These are phyloP conservation scores for Eclectus roratus DNA, from an alignment of 2,113 vertebrate species.

Conservation along the genomic window DNA sequence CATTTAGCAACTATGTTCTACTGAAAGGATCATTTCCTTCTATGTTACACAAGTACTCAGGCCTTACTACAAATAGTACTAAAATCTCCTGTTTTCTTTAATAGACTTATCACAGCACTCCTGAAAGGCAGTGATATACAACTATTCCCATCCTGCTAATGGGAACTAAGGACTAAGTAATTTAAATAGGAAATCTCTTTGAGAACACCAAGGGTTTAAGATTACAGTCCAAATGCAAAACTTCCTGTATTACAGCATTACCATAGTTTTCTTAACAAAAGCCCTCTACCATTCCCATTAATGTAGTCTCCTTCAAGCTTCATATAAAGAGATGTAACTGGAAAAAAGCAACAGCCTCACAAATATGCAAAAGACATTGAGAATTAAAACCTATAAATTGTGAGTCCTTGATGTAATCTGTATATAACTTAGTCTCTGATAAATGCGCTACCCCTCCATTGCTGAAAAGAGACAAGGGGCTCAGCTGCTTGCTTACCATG, in stretches of 20 bases:
- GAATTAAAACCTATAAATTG: background rate
- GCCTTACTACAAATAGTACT: background rate
- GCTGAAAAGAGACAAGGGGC: background rate
- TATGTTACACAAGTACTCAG: background rate
- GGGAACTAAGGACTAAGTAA: background rate
- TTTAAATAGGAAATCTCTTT: background rate
- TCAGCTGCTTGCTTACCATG: constrained; percentile 80
- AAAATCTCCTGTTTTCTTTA: background rate
- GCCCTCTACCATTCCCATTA: background rate
- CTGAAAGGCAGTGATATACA: background rate
- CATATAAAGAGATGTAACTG: background rate
- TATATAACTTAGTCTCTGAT: background rate
- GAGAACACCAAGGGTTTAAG: background rate
- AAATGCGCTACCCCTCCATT: background rate
- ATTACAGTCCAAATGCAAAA: background rate
- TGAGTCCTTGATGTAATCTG: background rate
- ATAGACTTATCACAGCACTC: background rate
- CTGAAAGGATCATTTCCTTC: background rate
- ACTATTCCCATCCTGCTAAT: background rate
- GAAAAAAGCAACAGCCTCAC: background rate
- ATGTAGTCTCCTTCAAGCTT: background rate
- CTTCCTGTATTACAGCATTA: background rate
- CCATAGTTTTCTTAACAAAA: background rate
- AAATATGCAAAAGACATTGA: background rate
- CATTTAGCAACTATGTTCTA: background rate